Conservation (phyloP, 2,113 vertebrate species). For the Ophthalmotilapia sp. region DNA sequence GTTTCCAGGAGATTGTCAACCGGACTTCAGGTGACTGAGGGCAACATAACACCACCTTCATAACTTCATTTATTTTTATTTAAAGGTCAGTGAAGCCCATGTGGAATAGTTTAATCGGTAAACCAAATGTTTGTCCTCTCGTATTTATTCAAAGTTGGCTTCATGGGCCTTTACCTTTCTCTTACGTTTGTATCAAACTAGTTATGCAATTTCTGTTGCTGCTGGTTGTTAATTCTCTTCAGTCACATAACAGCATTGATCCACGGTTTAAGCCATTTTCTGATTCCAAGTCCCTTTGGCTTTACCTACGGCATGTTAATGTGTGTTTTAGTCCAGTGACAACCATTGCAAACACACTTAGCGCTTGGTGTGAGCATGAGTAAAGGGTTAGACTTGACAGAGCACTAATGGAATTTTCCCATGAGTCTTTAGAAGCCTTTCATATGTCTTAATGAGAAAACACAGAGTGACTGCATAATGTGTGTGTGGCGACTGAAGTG, state of each 20-base stretch:
- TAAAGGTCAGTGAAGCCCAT: neutral
- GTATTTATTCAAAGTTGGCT: neutral
- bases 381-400: conserved; percentile 53
- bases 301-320: conserved; percentile 7
- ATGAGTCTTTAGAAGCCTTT: conserved; percentile 58
- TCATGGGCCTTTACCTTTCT: neutral
- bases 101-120: neutral
- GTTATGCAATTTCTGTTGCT: neutral
- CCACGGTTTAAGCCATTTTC: neutral
- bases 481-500: neutral
- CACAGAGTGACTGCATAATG: conserved; percentile 27
- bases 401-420: conserved; percentile 56
- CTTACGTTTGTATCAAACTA: neutral
- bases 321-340: conserved; percentile 43
- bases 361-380: conserved; percentile 22
- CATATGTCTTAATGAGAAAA: conserved; percentile 64
- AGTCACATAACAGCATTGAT: conserved; percentile 23
- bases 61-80: neutral
- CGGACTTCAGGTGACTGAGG: neutral
- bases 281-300: neutral
- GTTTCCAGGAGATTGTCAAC: neutral
- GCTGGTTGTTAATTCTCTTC: neutral
- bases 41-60: neutral
- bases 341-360: conserved; percentile 45
- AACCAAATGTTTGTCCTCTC: neutral